phyloP scores from a whole-genome alignment of 2,888 invertebrate species.

The Coelopa pilipes region DNA sequence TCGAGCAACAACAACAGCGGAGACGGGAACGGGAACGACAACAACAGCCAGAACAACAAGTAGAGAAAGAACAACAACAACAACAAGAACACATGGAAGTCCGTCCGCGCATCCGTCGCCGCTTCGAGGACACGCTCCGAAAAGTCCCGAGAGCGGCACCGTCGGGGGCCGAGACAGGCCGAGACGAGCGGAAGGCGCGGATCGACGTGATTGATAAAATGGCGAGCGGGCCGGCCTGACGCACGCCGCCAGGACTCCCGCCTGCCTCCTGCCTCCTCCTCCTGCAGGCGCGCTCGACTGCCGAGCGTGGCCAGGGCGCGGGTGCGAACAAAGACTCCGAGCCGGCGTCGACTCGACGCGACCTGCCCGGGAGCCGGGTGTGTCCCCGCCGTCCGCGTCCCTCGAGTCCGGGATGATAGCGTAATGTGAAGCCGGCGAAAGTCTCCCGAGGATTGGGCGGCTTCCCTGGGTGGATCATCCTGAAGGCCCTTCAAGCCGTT shows the following conservation, averaged over 20 bases:
- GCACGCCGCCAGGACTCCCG: slow-evolving; percentile 43
- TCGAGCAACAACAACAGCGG: neutral
- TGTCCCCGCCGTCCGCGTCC: too few species aligned
- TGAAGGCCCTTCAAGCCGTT: too few species aligned
- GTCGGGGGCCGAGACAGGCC: neutral
- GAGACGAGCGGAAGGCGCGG: slow-evolving; percentile 42
- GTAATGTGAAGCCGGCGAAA: too few species aligned
- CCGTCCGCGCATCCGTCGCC: slow-evolving; percentile 17
- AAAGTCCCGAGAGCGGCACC: neutral
- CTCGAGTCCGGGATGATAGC: too few species aligned
- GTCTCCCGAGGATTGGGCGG: too few species aligned
- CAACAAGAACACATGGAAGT: neutral
- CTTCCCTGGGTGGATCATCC: too few species aligned
- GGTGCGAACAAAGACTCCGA: too few species aligned
- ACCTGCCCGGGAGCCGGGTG: too few species aligned
- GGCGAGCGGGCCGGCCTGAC: slow-evolving; percentile 48
- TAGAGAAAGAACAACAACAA: neutral
- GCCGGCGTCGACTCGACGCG: too few species aligned
- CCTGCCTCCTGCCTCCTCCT: neutral
- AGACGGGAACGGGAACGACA: too few species aligned
- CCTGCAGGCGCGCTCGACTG: too few species aligned
- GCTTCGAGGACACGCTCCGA: slow-evolving; percentile 25
- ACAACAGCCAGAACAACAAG: slow-evolving; percentile 14
- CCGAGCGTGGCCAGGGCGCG: too few species aligned
- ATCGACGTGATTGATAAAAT: slow-evolving; percentile 58